A percentile compares a stretch with the other conserved stretches of the same genome.
Evolutionary conservation across 2,797 vertebrate genomes (phyloP).

Genomic region (Corythornis leucogaster): DNA sequence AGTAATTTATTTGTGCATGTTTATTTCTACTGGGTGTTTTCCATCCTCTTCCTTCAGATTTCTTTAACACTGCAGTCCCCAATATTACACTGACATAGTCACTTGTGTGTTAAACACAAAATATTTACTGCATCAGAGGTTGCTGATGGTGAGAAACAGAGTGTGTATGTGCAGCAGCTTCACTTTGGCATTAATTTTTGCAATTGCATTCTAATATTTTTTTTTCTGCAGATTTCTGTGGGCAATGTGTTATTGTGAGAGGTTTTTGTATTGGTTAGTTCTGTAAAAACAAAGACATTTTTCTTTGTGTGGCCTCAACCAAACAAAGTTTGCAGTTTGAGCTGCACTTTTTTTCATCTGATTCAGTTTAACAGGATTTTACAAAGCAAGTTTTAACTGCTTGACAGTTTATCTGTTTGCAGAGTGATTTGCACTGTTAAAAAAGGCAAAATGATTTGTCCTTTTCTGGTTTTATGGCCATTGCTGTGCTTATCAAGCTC

Average conservation of each 20-base stretch:
- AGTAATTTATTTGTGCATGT: neutral
- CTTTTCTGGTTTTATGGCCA: neutral
- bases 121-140: neutral
- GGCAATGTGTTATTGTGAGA: neutral
- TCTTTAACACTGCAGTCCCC: neutral
- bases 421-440: neutral
- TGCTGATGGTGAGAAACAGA: neutral
- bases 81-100: neutral
- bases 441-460: neutral
- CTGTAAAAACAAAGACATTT: neutral
- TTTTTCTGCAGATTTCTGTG: neutral
- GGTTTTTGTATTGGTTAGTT: neutral
- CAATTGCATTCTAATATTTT: neutral
- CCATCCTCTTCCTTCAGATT: neutral
- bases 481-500: neutral
- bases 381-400: neutral
- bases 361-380: neutral
- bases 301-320: neutral
- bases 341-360: neutral
- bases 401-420: neutral
- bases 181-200: neutral
- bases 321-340: neutral
- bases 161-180: neutral
- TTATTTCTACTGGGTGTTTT: neutral
- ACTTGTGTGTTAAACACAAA: neutral